Base-by-base conservation (phyloP, 1,140 invertebrate genomes). In the Drosophila kikkawai region DNA sequence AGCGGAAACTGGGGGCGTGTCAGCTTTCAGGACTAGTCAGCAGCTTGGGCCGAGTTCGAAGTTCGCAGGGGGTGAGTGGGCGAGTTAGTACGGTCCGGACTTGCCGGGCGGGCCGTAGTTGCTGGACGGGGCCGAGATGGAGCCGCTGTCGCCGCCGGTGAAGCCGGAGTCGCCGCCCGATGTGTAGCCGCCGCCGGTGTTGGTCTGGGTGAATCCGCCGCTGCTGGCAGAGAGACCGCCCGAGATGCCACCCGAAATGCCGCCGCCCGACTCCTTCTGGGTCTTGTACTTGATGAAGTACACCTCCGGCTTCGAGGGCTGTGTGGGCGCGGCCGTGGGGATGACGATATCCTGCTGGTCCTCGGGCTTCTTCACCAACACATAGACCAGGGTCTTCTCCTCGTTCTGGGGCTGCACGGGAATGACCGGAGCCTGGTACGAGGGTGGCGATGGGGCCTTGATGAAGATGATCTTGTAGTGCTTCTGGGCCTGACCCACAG, bases 401-500 rank as follows among this genome's bases (percentile, higher is more conserved):
- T 97, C 96, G 92, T 96, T 96, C 92, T 97, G 96, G 63, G 95
- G 94, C 77, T 96, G 95, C 39, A 96, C 93, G 17, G 96, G 96
- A 61, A 97, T 96, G 53, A 96, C 94, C 50, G 96, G 96, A 6
- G 96, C 96, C 59, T 95, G 95, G 44, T 96, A 96, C 59, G 96
- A 95, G 34, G 96, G 96, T 50, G 96, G 94, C 53, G 96, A 95
- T 63, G 97, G 97, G 39, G 97, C 96, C 94, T 97, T 97, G 93
- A 97, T 97, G 95, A 97, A 97, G 93, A 97, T 96, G 85, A 97
- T 97, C 91, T 97, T 97, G 94, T 97, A 97, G 92, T 97, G 96
- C 80, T 97, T 97, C 91, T 96, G 96, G 34, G 96, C 93, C 57
- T 95, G 95, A 45, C 94, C 94, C 1, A 94, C 93, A 1, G 93